Evolutionary conservation across 92 coral and sea anemone species (phyloP), one percentile per base, ranked within the genome.

Genomic region (Palythoa grandis): DNA sequence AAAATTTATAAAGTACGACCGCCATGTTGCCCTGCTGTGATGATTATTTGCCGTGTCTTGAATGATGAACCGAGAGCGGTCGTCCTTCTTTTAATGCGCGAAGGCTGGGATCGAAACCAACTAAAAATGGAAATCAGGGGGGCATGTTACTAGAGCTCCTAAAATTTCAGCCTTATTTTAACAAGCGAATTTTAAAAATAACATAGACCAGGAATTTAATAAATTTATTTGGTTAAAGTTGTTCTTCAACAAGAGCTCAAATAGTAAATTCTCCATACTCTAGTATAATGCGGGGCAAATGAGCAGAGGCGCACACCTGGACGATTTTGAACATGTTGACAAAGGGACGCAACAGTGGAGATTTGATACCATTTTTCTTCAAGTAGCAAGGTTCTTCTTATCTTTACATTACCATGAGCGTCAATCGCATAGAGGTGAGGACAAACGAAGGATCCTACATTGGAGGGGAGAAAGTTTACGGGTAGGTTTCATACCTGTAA

Each of bases 361-460:
- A 38, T 35, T 35, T 70, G 43, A 38, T 72, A 7, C 13, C 54
- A 15, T 35, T 54, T 29, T 54, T 7, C 38, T 25, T 11, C 74
- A 12, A 15, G 5, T 40, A 25, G 37, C 37, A 52, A 11, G 16
- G 5, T 20, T 24, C 47, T 39, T 40, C 6, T 15, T 80, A 19
- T 22, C 48, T 35, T 77, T 5, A 13, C 10, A 63, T 12, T 66
- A 80, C 13, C 43, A 80, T 80, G 85, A 80, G 61, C 52, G 74
- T 80, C 58, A 80, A 80, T 54, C 85, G 85, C 14, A 80, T 80
- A 40, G 85, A 80, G 17, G 85, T 80, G 7, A 65, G 85, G 24
- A 80, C 85, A 50, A 80, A 80, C 74, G 73, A 80, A 80, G 85
- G 85, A 1, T 80, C 85, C 22, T 80, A 80, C 23, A 80, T 80